Base-by-base conservation (phyloP, 1,140 invertebrate genomes). In the Drosophila azteca region DNA sequence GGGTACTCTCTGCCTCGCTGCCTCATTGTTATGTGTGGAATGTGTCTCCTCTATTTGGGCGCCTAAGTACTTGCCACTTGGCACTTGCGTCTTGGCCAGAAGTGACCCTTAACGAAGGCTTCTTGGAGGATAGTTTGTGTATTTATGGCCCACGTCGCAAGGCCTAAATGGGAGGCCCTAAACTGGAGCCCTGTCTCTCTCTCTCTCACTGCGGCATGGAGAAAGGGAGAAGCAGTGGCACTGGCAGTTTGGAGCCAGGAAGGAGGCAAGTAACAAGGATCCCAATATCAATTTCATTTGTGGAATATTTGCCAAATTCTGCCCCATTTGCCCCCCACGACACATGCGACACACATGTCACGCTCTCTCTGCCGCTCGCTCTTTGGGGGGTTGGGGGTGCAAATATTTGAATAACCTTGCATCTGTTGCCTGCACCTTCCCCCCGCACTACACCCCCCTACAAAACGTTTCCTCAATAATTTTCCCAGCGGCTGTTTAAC, bases 121-220 rank as follows among this genome's bases (percentile, higher is more conserved):
- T 35, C 35, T 39, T 45, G 20, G 31, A 41, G 58, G 35, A 67
- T 79, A 60, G 79, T 79, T 78, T 67, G 64, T 3, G 49, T 76
- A 65, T 83, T 83, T 84, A 83, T 79, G 76, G 50, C 26, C 75
- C 79, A 82, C 79, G 79, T 83, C 57, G 63, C 29, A 44, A 44
- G 59, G 45, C 48, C 69, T 50, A 63, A 77, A 49, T 81, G 78
- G 29, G 29, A 54, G 70, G 66, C 60, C 50, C 68, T 50, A 67
- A 77, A 48, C 77, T 72, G 29, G 29, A 54, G 70, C 60, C 64
- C 64, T 31, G 45, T 26, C 41, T 35, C 43, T 57, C 64, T 69
- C 60, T 69, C 59, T 76, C 61, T 51, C 26, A 0, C 6, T 29
- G 68, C 59, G 51, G 45, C 48, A 66, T 29, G 6, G 8, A 43